A percentile compares a stretch with the other conserved stretches of the same genome.
These are phyloP conservation scores for Gasteruption jaculator DNA, from an alignment of 2,888 invertebrate genomes.

Conservation along the genomic window DNA sequence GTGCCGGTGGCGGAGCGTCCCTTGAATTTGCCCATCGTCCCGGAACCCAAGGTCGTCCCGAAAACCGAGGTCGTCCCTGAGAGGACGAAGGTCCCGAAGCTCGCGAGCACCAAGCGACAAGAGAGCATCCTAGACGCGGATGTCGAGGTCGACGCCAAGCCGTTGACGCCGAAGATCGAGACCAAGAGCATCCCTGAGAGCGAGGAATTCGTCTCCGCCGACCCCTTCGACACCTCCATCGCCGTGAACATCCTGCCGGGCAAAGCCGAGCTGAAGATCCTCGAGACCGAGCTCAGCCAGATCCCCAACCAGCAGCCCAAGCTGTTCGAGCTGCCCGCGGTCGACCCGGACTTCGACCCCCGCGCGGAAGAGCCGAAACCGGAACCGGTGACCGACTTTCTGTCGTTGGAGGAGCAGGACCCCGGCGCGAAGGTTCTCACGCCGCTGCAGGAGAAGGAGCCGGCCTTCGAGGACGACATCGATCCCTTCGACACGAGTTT, in stretches of 20 bases:
- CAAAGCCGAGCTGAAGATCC: slow-evolving; percentile 71
- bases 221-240: slow-evolving; percentile 87
- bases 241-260: slow-evolving; percentile 73
- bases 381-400: slow-evolving; percentile 46
- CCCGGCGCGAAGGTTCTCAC: slow-evolving; percentile 51
- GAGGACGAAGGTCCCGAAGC: slow-evolving; percentile 23
- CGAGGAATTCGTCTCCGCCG: slow-evolving; percentile 56
- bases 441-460: slow-evolving; percentile 45
- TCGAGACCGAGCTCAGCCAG: slow-evolving; percentile 70
- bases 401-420: slow-evolving; percentile 55
- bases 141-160: slow-evolving; percentile 64
- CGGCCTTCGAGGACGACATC: slow-evolving; percentile 51
- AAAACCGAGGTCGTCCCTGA: slow-evolving; percentile 47
- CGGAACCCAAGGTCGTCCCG: slow-evolving; percentile 63
- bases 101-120: slow-evolving; percentile 27
- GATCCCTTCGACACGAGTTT: slow-evolving; percentile 86
- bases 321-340: slow-evolving; percentile 28
- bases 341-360: slow-evolving; percentile 55
- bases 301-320: slow-evolving; percentile 48
- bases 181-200: slow-evolving; percentile 45
- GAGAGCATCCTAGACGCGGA: slow-evolving; percentile 54
- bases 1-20: slow-evolving; percentile 49
- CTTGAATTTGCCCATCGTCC: too few relatives aligned
- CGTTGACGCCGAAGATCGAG: slow-evolving; percentile 62
- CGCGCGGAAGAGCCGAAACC: slow-evolving; percentile 47